Conservation (phyloP, 1,140 invertebrate genomes). For the Drosophila littoralis region DNA sequence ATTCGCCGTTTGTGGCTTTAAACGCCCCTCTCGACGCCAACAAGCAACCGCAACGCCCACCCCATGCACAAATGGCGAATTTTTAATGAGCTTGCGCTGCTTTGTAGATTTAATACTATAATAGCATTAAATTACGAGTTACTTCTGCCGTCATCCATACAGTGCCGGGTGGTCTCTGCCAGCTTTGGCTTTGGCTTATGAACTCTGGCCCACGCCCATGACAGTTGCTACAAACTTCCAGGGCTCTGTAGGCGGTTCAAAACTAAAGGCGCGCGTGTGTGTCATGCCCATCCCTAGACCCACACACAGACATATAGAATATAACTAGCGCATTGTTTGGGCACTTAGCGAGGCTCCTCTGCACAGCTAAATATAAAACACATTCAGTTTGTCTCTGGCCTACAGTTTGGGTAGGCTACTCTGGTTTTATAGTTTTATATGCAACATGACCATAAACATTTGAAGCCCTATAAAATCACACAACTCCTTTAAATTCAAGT, state of each 20-base stretch:
- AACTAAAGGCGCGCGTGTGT: constrained; percentile 31
- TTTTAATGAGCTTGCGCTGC: constrained; percentile 42
- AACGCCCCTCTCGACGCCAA: background rate
- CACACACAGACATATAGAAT: constrained; percentile 23
- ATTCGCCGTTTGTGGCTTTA: constrained; percentile 44
- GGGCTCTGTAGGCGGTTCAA: constrained; percentile 37
- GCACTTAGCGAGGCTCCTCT: constrained; percentile 57
- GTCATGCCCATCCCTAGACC: constrained; percentile 18
- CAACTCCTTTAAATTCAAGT: background rate
- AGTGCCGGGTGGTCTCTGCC: background rate
- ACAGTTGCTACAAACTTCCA: constrained; percentile 29
- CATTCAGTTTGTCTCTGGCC: constrained; percentile 17
- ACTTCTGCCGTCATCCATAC: constrained; percentile 1
- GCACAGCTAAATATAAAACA: constrained; percentile 35
- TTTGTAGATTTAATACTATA: constrained; percentile 15
- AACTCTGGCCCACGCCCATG: constrained; percentile 30
- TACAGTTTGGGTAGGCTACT: background rate
- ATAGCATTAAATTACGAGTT: constrained; percentile 43
- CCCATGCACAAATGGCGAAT: constrained; percentile 14
- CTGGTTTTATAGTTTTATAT: background rate
- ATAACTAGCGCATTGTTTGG: constrained; percentile 62
- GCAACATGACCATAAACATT: background rate
- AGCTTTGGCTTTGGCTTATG: constrained; percentile 30
- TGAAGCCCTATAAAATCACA: background rate
- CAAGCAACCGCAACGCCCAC: background rate